phyloP scores from a whole-genome alignment of 2,113 vertebrate species.

The Chloropsis hardwickii region DNA sequence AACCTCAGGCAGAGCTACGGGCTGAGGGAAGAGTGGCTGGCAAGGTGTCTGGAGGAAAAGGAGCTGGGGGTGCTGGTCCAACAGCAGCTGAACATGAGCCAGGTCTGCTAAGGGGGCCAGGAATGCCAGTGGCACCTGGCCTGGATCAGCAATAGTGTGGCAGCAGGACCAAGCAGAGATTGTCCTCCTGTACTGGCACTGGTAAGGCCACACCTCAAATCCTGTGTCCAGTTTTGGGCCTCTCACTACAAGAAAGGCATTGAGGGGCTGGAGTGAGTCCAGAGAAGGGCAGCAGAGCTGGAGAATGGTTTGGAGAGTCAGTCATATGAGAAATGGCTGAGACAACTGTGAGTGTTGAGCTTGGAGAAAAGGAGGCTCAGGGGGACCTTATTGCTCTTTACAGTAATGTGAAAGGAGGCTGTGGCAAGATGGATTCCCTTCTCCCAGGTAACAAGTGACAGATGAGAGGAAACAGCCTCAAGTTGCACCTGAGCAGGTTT shows the following conservation, averaged over 20 bases:
- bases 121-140: not conserved
- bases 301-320: not conserved
- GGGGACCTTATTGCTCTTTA: not conserved
- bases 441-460: not conserved
- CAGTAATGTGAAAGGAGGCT: not conserved
- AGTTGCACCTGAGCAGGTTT: not conserved
- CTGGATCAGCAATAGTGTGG: not conserved
- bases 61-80: rapidly evolving
- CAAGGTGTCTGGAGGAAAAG: not conserved
- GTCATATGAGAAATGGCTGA: not conserved
- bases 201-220: not conserved
- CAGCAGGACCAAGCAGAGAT: not conserved
- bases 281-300: not conserved
- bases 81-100: not conserved
- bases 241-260: rapidly evolving
- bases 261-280: not conserved
- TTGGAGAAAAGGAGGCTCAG: not conserved
- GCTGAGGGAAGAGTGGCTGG: not conserved
- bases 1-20: rapidly evolving
- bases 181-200: not conserved
- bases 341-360: not conserved
- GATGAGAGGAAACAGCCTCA: not conserved
- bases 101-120: not conserved
- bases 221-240: not conserved
- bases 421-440: rapidly evolving